Conservation (phyloP, 2,888 invertebrate species). For the Ectemnius lituratus region DNA sequence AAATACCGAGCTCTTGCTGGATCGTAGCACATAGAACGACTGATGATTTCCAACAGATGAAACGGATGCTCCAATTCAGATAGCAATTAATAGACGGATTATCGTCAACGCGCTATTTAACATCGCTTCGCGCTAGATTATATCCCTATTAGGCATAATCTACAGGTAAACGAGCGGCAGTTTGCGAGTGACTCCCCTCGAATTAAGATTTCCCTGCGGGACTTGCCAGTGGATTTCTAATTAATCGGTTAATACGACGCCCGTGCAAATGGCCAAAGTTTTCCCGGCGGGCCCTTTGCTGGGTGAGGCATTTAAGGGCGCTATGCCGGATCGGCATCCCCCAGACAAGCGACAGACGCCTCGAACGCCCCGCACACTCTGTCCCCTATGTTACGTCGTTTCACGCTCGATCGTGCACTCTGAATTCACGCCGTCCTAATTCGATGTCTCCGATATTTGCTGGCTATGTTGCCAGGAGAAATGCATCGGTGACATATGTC, state of each 20-base stretch:
- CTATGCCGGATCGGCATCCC: conserved; percentile 21
- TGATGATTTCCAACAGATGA: no score
- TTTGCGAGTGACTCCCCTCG: conserved; percentile 24
- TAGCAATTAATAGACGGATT: background rate
- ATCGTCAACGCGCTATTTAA: background rate
- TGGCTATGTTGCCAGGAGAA: conserved; percentile 56
- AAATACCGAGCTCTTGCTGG: no score
- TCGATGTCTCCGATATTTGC: conserved; percentile 62
- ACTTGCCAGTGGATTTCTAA: conserved; percentile 40
- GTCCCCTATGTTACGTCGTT: conserved; percentile 64
- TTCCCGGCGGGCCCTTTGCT: conserved; percentile 35
- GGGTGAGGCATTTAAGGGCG: conserved; percentile 6
- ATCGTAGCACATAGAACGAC: no score
- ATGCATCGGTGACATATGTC: conserved; percentile 63
- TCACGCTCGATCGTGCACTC: conserved; percentile 66
- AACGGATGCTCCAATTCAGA: no score
- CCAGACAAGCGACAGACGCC: conserved; percentile 38
- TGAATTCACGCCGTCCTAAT: conserved; percentile 67
- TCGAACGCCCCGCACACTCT: conserved; percentile 26
- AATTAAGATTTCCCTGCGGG: conserved; percentile 32
- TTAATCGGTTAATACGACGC: conserved; percentile 52
- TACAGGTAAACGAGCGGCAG: conserved; percentile 12
- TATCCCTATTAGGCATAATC: background rate
- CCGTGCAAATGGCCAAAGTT: conserved; percentile 46
- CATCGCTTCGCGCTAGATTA: background rate